Conservation (phyloP, 2,797 vertebrate genomes). For the Pipistrellus nathusii region DNA sequence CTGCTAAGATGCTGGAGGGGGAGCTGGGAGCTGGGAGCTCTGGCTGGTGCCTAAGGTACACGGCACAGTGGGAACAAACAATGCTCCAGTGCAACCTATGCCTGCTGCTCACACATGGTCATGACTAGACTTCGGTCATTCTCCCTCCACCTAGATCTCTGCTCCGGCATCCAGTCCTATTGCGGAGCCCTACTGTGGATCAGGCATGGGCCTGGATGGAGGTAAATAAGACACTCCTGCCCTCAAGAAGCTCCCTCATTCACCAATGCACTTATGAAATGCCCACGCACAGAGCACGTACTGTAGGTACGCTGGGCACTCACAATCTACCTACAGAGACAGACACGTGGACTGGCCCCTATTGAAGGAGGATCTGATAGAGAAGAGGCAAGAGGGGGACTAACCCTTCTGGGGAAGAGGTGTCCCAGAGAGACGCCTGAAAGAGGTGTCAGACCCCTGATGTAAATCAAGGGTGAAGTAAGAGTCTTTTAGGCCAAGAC, state of each 20-base stretch:
- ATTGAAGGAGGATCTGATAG: not conserved
- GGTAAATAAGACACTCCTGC: not conserved
- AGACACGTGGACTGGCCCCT: not conserved
- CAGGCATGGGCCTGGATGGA: not conserved
- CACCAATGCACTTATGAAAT: not conserved
- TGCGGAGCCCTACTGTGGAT: not conserved
- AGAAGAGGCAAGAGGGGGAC: not conserved
- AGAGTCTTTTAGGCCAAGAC: not conserved
- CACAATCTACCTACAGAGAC: not conserved
- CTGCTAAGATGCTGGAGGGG: not conserved
- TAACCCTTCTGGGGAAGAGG: not conserved
- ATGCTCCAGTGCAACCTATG: fast-evolving
- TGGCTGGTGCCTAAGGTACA: not conserved
- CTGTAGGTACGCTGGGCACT: not conserved
- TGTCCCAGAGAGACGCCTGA: not conserved
- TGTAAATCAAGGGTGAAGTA: not conserved
- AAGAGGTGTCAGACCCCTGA: not conserved
- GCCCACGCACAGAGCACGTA: not conserved
- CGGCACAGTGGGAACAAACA: fast-evolving
- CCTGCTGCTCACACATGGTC: fast-evolving
- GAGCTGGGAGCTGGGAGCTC: not conserved
- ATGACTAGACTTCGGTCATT: not conserved
- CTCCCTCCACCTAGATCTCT: fast-evolving
- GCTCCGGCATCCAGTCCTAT: not conserved
- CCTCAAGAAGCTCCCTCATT: not conserved